Evolutionary conservation across 1,140 invertebrate genomes (phyloP), one percentile per base, ranked within the genome.

Genomic region (Elymnias hypermnestra): DNA sequence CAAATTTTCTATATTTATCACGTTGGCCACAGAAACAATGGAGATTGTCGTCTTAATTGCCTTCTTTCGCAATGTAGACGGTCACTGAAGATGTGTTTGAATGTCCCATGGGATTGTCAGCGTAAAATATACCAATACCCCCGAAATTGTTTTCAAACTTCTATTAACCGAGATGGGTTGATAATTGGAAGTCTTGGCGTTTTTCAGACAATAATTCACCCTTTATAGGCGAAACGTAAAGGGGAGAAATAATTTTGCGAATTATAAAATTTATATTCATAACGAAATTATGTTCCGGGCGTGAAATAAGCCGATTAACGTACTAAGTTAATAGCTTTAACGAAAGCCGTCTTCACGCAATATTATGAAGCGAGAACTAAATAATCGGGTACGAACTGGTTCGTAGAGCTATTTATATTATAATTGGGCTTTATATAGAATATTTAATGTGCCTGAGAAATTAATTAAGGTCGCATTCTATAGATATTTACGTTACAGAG

Each of bases 261-360:
- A 54, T 51, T 54, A 55, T 55, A 51, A 54, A 55, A 55, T 59
- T 58, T 59, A 54, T 48, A 54, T 55, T 55, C 44, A 59, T 51
- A 59, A 59, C 35, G 18, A 41, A 59, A 51, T 59, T 59, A 51
- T 48, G 35, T 55, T 35, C 40, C 15, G 47, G 47, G 52, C 52
- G 47, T 54, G 57, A 59, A 59, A 59, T 59, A 59, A 59, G 46
- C 57, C 52, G 57, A 59, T 59, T 59, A 59, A 44, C 37, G 57
- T 51, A 48, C 57, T 51, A 45, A 47, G 46, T 50, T 59, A 59
- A 55, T 51, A 41, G 40, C 47, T 55, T 44, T 35, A 55, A 45
- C 53, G 47, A 55, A 55, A 55, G 53, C 53, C 37, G 45, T 55
- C 47, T 55, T 50, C 53, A 46, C 47, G 41, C 42, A 55, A 55